A percentile compares a stretch with the other conserved stretches of the same genome.
These are phyloP conservation scores for Drosophila tani DNA, from an alignment of 1,140 invertebrate genomes.

Conservation along the genomic window DNA sequence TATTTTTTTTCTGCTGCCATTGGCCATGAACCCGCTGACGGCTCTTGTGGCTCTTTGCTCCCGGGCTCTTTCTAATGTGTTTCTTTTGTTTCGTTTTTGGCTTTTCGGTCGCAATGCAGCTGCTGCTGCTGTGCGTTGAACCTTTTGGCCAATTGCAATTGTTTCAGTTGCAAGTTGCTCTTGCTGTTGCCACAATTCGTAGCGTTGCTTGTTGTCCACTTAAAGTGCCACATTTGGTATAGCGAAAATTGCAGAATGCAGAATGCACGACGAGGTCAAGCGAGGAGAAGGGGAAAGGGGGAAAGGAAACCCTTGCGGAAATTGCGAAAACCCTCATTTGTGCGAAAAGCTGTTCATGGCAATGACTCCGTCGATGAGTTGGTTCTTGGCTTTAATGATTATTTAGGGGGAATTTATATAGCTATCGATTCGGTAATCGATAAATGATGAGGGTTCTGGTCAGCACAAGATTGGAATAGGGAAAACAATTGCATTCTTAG, in stretches of 20 bases:
- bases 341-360: slow-evolving; percentile 42
- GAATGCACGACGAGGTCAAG: slow-evolving; percentile 51
- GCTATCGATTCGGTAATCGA: slow-evolving; percentile 47
- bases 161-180: slow-evolving; percentile 56
- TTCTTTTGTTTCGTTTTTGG: slow-evolving; percentile 73
- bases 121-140: slow-evolving; percentile 63
- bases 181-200: slow-evolving; percentile 56
- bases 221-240: slow-evolving; percentile 74
- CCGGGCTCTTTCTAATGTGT: slow-evolving; percentile 66
- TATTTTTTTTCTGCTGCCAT: slow-evolving; percentile 26
- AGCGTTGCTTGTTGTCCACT: slow-evolving; percentile 60
- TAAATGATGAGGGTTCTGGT: slow-evolving; percentile 34
- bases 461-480: not conserved
- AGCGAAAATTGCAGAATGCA: slow-evolving; percentile 56
- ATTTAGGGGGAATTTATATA: slow-evolving; percentile 50
- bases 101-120: slow-evolving; percentile 60
- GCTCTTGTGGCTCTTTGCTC: slow-evolving; percentile 47
- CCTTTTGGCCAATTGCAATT: slow-evolving; percentile 64
- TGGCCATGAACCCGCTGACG: slow-evolving; percentile 62
- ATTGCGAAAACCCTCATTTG: slow-evolving; percentile 48
- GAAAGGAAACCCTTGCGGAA: slow-evolving; percentile 22
- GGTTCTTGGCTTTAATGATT: slow-evolving; percentile 47
- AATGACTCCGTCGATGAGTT: slow-evolving; percentile 46
- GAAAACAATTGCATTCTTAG: slow-evolving; percentile 18
- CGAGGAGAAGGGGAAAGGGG: slow-evolving; percentile 1